Base-by-base conservation (phyloP, 2,888 invertebrate species). In the Poecilus cupreus region DNA sequence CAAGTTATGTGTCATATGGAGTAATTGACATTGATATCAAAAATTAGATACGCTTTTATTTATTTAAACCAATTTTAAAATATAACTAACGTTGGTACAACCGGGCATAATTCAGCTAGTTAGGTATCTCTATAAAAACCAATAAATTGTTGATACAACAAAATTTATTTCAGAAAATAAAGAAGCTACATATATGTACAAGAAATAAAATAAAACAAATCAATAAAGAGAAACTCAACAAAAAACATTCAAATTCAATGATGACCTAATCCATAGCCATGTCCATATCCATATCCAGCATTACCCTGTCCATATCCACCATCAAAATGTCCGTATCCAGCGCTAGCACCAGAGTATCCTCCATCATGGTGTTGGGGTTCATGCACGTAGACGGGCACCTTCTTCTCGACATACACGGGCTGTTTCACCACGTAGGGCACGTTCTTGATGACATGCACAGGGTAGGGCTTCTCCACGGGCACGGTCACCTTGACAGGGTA, bases 381-480 rank as follows among this genome's bases (percentile, higher is more conserved):
- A 64, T 82, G 84, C 74, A 85, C 85, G 10, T 85, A 83, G 6
- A 82, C 83, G 18, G 87, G 86, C 43, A 88, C 86, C 74, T 85
- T 80, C 76, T 88, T 85, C 72, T 86, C 87, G 79, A 60, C 10
- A 11, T 24, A 26, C 11, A 24, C 1, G 5, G 60, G 60, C 24
- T 60, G 60, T 10, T 26, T 22, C 2, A 60, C 60, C 11, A 60
- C 13, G 32, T 60, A 60, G 13, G 60, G 60, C 5, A 60, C 32
- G 20, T 60, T 60, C 60, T 60, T 60, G 13, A 26, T 60, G 22
- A 60, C 60, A 11, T 60, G 60, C 18, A 88, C 88, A 8, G 88
- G 88, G 77, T 88, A 88, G 13, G 88, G 88, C 89, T 90, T 87
- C 87, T 91, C 87, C 84, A 91, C 86, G 13, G 60, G 5, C 3